These are phyloP conservation scores for Tanaodytes sp. DNA, from an alignment of 2,888 invertebrate species.

Conservation along the genomic window DNA sequence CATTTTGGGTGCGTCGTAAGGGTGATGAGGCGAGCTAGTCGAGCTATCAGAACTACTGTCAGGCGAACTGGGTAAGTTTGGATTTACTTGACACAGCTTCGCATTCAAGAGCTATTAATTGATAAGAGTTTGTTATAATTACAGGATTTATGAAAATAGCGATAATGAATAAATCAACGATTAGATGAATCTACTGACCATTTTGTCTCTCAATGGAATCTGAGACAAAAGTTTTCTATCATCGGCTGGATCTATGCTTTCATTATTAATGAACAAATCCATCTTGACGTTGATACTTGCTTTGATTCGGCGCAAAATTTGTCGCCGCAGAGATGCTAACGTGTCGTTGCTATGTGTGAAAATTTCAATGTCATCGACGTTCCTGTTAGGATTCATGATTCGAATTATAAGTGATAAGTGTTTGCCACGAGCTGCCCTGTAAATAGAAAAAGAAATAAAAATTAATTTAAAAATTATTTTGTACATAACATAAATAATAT, in stretches of 20 bases:
- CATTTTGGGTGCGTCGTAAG: conserved; percentile 84
- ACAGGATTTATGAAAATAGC: conserved; percentile 5
- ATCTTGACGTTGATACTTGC: conserved; percentile 85
- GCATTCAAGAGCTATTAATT: conserved; percentile 79
- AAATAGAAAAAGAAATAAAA: background rate
- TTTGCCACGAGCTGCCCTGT: conserved; percentile 90
- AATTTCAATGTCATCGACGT: conserved; percentile 92
- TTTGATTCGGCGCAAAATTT: conserved; percentile 80
- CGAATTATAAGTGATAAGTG: conserved; percentile 89
- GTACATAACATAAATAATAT: conserved; percentile 18
- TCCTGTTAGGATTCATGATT: conserved; percentile 89
- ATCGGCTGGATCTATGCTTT: conserved; percentile 88
- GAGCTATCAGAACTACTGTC: conserved; percentile 97
- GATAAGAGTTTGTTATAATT: conserved; percentile 24
- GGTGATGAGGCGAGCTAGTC: conserved; percentile 91
- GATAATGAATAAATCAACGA: no score
- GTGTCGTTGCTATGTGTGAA: conserved; percentile 96
- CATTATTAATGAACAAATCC: conserved; percentile 91
- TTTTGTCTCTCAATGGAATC: conserved; percentile 90
- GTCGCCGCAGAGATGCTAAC: conserved; percentile 86
- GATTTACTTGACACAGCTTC: conserved; percentile 83
- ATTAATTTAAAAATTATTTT: conserved; percentile 62
- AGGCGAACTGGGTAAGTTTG: conserved; percentile 84
- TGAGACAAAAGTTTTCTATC: conserved; percentile 90
- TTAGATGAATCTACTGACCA: conserved; percentile 76